Base-by-base conservation (phyloP, 2,888 invertebrate genomes). In the Hartigia nigra region DNA sequence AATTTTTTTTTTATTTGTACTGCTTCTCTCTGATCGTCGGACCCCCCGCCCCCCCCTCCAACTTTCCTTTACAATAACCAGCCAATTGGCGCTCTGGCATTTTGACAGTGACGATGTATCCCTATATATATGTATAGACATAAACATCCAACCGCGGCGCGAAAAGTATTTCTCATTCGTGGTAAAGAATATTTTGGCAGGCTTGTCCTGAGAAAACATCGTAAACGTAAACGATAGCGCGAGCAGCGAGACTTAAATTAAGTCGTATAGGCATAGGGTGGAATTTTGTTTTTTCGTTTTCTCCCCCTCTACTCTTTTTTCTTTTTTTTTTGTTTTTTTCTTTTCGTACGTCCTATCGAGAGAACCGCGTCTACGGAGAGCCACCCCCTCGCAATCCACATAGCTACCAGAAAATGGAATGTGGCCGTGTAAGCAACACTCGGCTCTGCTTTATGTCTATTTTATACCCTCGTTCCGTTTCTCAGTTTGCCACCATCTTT, bases 371-470 rank as follows among this genome's bases (percentile, higher is more conserved):
- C 55, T 55, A 55, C 55, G 23, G 55, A 23, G 23, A 23, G 9
- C 23, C 23, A 55, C 31, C 74, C 74, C 31, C 31, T 35, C 70
- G 23, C 34, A 34, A 70, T 36, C 70, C 34, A 34, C 31, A 12
- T 79, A 79, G 55, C 55, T 23, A 23, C 55, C 9, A 81, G 77
- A 74, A 79, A 32, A n/a, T 23, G 76, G 55, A 55, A 55, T 55
- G 55, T 23, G 55, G 14, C 39, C 37, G 55, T 31, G 36, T n/a
- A 76, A 34, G 32, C 76, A 69, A 39, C 39, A 69, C 31, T n/a
- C 75, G 75, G 55, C 55, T 55, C 55, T 55, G 55, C 55, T 55
- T 55, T 55, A 55, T 23, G 55, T 55, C 55, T 55, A 23, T 55
- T 55, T 55, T 23, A 55, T 55, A 55, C 55, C 55, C 55, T 23